Evolutionary conservation across 2,888 invertebrate species (phyloP).

Genomic region (Protodeltote pygarga): DNA sequence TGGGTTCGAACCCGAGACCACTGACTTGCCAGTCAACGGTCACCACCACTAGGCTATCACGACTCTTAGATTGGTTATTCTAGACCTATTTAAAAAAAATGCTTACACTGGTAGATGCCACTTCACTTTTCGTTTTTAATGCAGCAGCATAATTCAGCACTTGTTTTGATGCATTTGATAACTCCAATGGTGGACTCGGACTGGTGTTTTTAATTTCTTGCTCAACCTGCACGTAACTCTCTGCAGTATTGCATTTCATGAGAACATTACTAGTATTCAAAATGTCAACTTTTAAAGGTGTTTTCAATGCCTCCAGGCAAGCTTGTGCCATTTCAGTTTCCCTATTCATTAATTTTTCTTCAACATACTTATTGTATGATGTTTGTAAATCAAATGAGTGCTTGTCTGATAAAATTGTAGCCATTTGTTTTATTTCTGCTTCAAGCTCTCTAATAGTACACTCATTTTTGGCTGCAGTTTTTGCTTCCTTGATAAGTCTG

Average conservation of each 20-base stretch:
- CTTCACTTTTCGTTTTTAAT: constrained; percentile 65
- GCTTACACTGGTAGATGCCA: constrained; percentile 76
- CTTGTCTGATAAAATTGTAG: constrained; percentile 74
- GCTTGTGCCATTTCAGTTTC: constrained; percentile 78
- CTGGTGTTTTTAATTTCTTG: constrained; percentile 58
- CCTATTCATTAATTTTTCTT: constrained; percentile 66
- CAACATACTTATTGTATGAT: constrained; percentile 64
- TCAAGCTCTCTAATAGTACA: constrained; percentile 75
- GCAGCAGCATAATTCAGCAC: constrained; percentile 75
- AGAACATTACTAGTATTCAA: constrained; percentile 67
- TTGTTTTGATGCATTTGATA: constrained; percentile 59
- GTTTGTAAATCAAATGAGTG: constrained; percentile 69
- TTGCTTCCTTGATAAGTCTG: constrained; percentile 74
- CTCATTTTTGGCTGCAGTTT: constrained; percentile 77
- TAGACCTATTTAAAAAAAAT: too few species aligned
- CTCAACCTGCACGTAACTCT: constrained; percentile 58
- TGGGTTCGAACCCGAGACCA: too few species aligned
- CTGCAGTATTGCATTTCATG: constrained; percentile 59
- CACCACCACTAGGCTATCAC: too few species aligned
- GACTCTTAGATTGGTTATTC: too few species aligned
- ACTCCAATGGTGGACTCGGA: constrained; percentile 62
- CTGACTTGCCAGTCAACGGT: too few species aligned
- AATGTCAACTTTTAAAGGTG: constrained; percentile 67
- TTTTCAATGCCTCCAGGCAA: constrained; percentile 73
- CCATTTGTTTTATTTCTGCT: constrained; percentile 81